phyloP scores from a whole-genome alignment of 2,113 vertebrate genomes.

The Ardeotis arabs region DNA sequence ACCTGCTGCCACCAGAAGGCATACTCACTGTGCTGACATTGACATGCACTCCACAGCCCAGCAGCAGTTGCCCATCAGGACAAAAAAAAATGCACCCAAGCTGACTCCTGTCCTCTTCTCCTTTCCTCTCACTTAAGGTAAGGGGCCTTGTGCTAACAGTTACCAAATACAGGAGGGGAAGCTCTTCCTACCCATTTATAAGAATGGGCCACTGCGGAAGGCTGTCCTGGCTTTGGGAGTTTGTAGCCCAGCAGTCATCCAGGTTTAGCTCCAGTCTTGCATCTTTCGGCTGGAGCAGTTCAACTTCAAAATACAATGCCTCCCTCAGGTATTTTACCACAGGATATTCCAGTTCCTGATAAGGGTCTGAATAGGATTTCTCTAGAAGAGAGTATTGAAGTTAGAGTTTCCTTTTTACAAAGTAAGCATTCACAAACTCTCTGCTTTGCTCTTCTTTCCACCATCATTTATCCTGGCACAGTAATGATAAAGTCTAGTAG shows the following conservation, averaged over 20 bases:
- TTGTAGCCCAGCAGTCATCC: constrained; percentile 67
- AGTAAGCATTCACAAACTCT: background rate
- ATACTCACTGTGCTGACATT: background rate
- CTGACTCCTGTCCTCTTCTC: background rate
- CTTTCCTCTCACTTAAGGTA: background rate
- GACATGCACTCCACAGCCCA: rapidly evolving
- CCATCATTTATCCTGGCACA: background rate
- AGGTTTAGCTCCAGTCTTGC: constrained; percentile 63
- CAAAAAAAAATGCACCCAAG: background rate
- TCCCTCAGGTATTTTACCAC: constrained; percentile 70
- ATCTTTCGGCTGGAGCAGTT: constrained; percentile 65
- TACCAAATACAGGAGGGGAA: background rate
- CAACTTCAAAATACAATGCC: constrained; percentile 69
- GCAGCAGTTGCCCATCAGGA: background rate
- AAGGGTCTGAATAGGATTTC: constrained; percentile 39
- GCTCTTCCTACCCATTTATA: constrained; percentile 34
- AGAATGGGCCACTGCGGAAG: constrained; percentile 61
- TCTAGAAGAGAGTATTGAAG: constrained; percentile 3
- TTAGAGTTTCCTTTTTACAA: background rate
- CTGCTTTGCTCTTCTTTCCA: background rate
- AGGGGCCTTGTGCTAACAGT: background rate
- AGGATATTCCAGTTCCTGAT: constrained; percentile 58
- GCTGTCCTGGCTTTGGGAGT: constrained; percentile 13
- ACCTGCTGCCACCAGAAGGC: background rate
- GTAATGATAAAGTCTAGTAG: background rate